Conservation (phyloP, 1,140 invertebrate species). For the Sinonovacula constricta region DNA sequence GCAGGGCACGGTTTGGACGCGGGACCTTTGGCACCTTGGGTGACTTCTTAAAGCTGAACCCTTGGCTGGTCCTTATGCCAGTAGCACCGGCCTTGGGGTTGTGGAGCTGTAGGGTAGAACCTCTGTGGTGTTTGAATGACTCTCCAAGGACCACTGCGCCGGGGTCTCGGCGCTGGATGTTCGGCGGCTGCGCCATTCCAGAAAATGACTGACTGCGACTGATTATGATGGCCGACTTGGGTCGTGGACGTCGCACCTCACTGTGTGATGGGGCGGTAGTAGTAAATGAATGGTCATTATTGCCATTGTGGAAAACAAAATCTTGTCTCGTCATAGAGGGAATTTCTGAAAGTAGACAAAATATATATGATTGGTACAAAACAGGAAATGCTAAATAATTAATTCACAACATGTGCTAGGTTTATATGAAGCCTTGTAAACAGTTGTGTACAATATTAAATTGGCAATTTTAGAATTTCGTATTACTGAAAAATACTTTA, state of each 20-base stretch:
- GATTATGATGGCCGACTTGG: slow-evolving; percentile 56
- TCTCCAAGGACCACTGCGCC: slow-evolving; percentile 68
- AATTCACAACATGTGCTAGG: too few relatives aligned
- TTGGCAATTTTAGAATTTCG: too few relatives aligned
- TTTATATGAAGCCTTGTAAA: too few relatives aligned
- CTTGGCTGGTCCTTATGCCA: slow-evolving; percentile 31
- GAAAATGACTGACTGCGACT: slow-evolving; percentile 72
- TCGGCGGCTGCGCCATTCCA: slow-evolving; percentile 59
- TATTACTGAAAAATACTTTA: too few relatives aligned
- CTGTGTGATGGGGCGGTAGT: too few relatives aligned
- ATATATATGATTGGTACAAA: not conserved
- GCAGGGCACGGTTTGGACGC: slow-evolving; percentile 74
- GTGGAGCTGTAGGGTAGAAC: slow-evolving; percentile 42
- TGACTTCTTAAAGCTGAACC: slow-evolving; percentile 64
- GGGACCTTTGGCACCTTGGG: slow-evolving; percentile 78
- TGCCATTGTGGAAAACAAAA: slow-evolving; percentile 42
- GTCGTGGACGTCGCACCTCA: slow-evolving; percentile 23
- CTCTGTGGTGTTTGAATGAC: slow-evolving; percentile 58
- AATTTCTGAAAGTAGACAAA: slow-evolving; percentile 52
- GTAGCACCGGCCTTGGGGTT: slow-evolving; percentile 36
- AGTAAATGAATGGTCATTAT: slow-evolving; percentile 21
- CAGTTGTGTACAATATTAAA: too few relatives aligned
- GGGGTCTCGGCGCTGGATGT: slow-evolving; percentile 28
- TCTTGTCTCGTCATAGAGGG: slow-evolving; percentile 61
- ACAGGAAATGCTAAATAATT: not conserved